phyloP scores from a whole-genome alignment of 1,140 invertebrate species.

The Bathynomus jamesi region DNA sequence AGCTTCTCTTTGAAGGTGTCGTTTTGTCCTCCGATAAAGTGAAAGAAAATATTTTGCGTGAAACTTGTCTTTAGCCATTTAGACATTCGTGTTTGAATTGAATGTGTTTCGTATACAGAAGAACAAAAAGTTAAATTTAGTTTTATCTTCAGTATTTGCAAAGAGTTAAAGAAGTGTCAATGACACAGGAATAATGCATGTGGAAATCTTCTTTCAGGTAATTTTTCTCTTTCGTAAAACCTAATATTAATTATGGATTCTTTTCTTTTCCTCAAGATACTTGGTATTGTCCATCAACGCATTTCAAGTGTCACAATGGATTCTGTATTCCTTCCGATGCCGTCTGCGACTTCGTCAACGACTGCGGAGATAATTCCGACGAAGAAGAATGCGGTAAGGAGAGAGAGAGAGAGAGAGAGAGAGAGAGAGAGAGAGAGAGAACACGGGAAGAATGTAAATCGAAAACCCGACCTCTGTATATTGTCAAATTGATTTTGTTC shows the following conservation, averaged over 20 bases:
- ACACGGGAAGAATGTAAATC: too few relatives aligned
- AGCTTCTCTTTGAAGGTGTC: too few relatives aligned
- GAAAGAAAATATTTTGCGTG: too few relatives aligned
- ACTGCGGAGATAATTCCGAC: conserved; percentile 46
- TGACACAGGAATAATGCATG: not conserved
- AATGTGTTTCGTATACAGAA: too few relatives aligned
- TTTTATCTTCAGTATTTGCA: too few relatives aligned
- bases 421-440: not conserved
- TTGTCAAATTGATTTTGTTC: too few relatives aligned
- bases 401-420: not conserved
- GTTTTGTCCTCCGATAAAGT: too few relatives aligned
- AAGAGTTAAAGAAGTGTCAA: too few relatives aligned
- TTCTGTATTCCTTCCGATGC: conserved; percentile 42
- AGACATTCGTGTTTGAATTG: too few relatives aligned
- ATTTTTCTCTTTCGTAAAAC: not conserved
- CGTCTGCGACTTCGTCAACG: conserved; percentile 43
- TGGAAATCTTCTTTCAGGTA: not conserved
- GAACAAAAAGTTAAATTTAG: too few relatives aligned
- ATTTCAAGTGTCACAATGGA: conserved; percentile 45
- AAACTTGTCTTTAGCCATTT: too few relatives aligned
- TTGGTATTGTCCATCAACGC: conserved; percentile 41
- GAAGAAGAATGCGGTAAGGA: conserved; percentile 43
- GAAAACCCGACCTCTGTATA: too few relatives aligned
- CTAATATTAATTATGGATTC: not conserved
- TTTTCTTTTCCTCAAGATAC: conserved; percentile 39